Percentiles rank a stretch among this genome's conserved stretches.
Conservation (phyloP, 2,888 invertebrate species). For the Gnatocerus cornutus region DNA sequence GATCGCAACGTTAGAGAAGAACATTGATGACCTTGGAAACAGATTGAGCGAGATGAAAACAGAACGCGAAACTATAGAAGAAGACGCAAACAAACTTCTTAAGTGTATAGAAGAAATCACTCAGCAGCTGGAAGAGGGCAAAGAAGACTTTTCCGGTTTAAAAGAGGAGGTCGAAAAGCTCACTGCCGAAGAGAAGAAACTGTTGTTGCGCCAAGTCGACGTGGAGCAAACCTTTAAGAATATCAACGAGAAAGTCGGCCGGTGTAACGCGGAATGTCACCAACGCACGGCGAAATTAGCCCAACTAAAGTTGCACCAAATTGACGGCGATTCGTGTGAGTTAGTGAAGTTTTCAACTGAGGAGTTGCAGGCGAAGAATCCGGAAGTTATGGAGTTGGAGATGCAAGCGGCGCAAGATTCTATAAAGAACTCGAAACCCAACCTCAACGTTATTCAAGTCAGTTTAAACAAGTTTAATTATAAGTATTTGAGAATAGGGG, state of each 20-base stretch:
- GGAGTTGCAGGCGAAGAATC: constrained; percentile 76
- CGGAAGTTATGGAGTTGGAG: constrained; percentile 76
- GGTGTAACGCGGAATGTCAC: constrained; percentile 74
- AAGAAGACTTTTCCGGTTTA: constrained; percentile 74
- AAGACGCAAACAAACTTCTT: constrained; percentile 73
- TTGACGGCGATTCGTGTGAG: constrained; percentile 71
- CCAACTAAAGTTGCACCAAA: constrained; percentile 77
- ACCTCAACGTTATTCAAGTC: constrained; percentile 82
- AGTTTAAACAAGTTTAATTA: too few relatives aligned
- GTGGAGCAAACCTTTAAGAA: constrained; percentile 81
- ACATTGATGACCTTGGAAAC: constrained; percentile 80
- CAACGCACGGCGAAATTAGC: constrained; percentile 75
- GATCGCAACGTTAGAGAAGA: constrained; percentile 82
- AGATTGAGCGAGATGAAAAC: constrained; percentile 76
- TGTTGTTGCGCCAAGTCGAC: constrained; percentile 82
- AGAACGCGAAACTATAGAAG: constrained; percentile 76
- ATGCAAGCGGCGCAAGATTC: constrained; percentile 76
- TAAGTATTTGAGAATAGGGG: too few relatives aligned
- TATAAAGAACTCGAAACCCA: constrained; percentile 80
- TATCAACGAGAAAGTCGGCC: constrained; percentile 75
- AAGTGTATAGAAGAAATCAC: constrained; percentile 75
- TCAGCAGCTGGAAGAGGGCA: constrained; percentile 74
- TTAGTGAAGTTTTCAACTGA: constrained; percentile 78
- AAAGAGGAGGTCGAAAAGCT: constrained; percentile 79
- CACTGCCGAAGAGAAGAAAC: constrained; percentile 78